Base-by-base conservation (phyloP, 2,113 vertebrate genomes). In the Agelaius tricolor region DNA sequence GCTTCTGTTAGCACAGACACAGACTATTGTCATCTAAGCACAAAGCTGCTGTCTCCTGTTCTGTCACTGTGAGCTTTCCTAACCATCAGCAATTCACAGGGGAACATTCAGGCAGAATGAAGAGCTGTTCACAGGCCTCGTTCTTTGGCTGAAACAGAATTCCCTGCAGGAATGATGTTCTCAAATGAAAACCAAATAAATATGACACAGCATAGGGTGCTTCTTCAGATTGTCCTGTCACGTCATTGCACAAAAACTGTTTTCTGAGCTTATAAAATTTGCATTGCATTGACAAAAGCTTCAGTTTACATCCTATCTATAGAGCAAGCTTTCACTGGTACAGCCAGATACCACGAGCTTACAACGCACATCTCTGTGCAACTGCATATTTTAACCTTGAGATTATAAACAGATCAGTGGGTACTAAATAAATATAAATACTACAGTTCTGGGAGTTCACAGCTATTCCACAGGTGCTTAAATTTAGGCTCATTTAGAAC, bases 11-110 rank as follows among this genome's bases (percentile, higher is more conserved):
- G 59, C 87, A 94, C 85, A 96, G 72, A 74, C 63, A 73, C 76
- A 78, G 85, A 49, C 90, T 61, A 91, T 30, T 94, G 90, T 93
- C 79, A 92, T 44, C 41, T 49, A 81, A 84, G 65, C 82, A 95
- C 79, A 96, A 88, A 92, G 92, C 85, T 93, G n/a, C 76, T 95
- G 92, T 67, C 73, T 90, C 88, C 83, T 90, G 31, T 41, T 63
- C 81, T 87, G 65, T 90, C 83, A 72, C 79, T 68, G 61, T 23
- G 57, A 90, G 85, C 85, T 96, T 85, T 79, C 83, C 65, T 54
- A 78, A 47, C 72, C 76, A 94, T 61, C 85, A 95, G 94, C 79
- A 92, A 94, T 93, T 92, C 90, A 61, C 5, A 68, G 20, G 79
- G 65, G 85, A 95, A 95, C 65, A 63, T 57, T 84, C 86, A 92